A percentile compares a stretch with the other conserved stretches of the same genome.
These are phyloP conservation scores for Sakesphorus luctuosus DNA, from an alignment of 2,113 vertebrate species.

Conservation along the genomic window DNA sequence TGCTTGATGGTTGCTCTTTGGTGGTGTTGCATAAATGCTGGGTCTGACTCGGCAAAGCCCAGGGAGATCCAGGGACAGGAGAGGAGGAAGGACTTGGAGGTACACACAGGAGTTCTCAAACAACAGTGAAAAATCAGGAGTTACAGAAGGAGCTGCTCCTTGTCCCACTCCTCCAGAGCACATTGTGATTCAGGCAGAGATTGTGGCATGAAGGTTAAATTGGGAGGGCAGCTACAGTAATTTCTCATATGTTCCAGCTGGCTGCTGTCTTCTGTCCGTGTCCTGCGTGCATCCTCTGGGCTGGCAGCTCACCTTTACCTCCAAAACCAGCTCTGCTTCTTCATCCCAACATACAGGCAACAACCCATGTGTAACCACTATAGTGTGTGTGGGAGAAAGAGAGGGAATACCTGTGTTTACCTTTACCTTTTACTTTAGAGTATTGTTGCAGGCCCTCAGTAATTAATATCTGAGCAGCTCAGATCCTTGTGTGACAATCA, in stretches of 20 bases:
- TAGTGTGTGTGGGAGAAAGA: not conserved
- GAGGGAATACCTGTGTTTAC: not conserved
- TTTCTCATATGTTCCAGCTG: not conserved
- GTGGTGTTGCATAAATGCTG: not conserved
- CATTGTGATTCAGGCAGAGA: not conserved
- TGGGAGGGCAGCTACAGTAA: not conserved
- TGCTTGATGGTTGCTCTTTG: not conserved
- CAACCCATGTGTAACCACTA: not conserved
- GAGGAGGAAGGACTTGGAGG: not conserved
- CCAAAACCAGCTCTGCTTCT: not conserved
- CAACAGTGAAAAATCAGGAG: not conserved
- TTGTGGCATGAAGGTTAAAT: not conserved
- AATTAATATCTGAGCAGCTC: constrained; percentile 27
- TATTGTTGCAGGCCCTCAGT: not conserved
- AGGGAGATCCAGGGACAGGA: not conserved
- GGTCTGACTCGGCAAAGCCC: not conserved
- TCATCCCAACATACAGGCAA: not conserved
- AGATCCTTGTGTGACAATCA: not conserved
- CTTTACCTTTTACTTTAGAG: not conserved
- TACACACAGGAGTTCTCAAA: not conserved
- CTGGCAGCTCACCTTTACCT: not conserved
- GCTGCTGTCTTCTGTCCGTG: not conserved
- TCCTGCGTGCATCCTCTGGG: not conserved
- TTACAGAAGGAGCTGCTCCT: not conserved
- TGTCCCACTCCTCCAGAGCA: not conserved